Evolutionary conservation across 2,888 invertebrate species (phyloP).

Genomic region (Cantharis flavilabris): DNA sequence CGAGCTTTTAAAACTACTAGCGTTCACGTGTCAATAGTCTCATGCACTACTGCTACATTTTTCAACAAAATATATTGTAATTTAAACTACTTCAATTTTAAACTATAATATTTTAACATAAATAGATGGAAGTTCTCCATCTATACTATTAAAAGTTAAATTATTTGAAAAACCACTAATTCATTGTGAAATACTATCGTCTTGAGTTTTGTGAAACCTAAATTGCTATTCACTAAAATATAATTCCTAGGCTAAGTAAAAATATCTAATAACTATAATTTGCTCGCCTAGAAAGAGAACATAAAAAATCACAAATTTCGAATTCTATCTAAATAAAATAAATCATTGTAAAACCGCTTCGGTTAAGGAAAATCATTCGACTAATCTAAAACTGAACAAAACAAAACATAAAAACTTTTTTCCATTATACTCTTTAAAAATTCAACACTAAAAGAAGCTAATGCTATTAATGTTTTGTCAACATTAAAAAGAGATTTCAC

Average conservation of each 20-base stretch:
- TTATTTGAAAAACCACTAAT: neutral
- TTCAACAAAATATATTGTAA: neutral
- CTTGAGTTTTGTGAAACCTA: neutral
- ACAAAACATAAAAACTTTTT: neutral
- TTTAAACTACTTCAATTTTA: no score
- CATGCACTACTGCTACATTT: neutral
- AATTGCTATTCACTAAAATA: neutral
- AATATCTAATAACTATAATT: neutral
- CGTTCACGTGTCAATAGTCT: neutral
- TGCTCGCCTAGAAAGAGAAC: neutral
- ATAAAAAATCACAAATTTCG: neutral
- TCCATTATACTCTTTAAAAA: neutral
- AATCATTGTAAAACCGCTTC: neutral
- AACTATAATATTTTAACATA: neutral
- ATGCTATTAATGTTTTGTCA: neutral
- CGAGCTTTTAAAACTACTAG: neutral
- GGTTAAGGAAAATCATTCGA: neutral
- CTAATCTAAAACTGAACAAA: neutral
- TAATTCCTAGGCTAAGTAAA: neutral
- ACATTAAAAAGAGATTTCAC: neutral
- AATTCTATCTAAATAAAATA: neutral
- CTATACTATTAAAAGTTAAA: neutral
- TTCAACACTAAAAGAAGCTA: neutral
- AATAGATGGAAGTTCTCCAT: neutral
- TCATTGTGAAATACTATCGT: neutral